Percentiles rank a stretch among this genome's conserved stretches.
Evolutionary conservation across 2,888 invertebrate genomes (phyloP).

Genomic region (Archaeoteleia sp.): DNA sequence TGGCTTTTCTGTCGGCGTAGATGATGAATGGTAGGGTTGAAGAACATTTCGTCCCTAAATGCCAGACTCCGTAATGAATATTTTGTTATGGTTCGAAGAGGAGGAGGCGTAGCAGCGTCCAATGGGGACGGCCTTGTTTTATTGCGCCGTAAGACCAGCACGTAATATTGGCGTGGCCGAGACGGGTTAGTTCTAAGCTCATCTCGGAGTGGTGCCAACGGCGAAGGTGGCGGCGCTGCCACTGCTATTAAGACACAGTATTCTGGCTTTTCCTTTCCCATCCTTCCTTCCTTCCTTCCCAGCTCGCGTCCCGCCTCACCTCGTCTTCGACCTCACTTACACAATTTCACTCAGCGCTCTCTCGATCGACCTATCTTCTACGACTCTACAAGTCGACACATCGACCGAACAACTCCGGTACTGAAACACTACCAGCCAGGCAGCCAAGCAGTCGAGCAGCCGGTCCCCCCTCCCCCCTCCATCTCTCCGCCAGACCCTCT

Average conservation of each 20-base stretch:
- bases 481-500: slow-evolving; percentile 25
- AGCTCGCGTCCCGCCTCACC: not conserved
- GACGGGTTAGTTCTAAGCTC: slow-evolving; percentile 50
- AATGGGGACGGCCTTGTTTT: too few species aligned
- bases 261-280: slow-evolving; percentile 53
- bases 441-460: slow-evolving; percentile 17
- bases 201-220: slow-evolving; percentile 13
- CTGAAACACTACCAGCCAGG: slow-evolving; percentile 33
- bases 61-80: too few species aligned
- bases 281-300: slow-evolving; percentile 13
- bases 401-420: slow-evolving; percentile 56
- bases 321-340: slow-evolving; percentile 24
- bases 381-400: slow-evolving; percentile 64
- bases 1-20: too few species aligned
- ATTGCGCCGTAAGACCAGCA: too few species aligned
- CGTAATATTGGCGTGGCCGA: slow-evolving; percentile 64
- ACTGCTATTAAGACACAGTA: slow-evolving; percentile 62
- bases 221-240: slow-evolving; percentile 41
- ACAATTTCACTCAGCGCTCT: slow-evolving; percentile 31
- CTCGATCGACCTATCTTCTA: slow-evolving; percentile 63
- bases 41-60: too few species aligned
- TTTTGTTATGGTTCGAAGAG: too few species aligned
- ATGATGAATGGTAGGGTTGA: too few species aligned
- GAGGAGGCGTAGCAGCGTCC: too few species aligned
- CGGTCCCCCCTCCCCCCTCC: slow-evolving; percentile 11